Conservation (phyloP, 2,888 invertebrate species). For the Trichopoda pennipes region DNA sequence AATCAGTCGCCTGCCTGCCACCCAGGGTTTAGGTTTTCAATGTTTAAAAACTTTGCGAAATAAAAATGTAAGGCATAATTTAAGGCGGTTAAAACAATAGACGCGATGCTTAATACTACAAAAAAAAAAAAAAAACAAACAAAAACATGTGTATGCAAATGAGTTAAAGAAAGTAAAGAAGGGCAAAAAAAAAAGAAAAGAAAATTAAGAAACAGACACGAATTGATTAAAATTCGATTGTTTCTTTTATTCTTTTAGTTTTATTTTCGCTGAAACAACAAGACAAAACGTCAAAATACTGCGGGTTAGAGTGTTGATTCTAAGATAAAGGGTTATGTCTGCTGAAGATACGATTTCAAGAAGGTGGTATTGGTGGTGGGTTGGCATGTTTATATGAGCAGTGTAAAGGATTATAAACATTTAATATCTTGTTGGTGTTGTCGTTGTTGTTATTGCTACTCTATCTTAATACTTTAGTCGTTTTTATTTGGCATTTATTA, state of each 20-base stretch:
- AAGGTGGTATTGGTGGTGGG: neutral
- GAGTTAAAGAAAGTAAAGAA: conserved; percentile 33
- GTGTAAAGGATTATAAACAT: conserved; percentile 66
- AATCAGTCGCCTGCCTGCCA: conserved; percentile 4
- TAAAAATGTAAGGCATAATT: conserved; percentile 52
- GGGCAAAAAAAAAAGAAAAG: too few species aligned
- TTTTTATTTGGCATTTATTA: conserved; percentile 78
- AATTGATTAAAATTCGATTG: conserved; percentile 81
- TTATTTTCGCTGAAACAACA: conserved; percentile 68
- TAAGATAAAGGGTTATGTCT: conserved; percentile 40
- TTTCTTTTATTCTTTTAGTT: conserved; percentile 76
- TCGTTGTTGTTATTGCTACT: conserved; percentile 29
- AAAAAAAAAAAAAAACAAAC: too few species aligned
- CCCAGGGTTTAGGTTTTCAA: conserved; percentile 12
- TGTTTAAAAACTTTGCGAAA: conserved; percentile 10
- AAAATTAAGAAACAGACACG: conserved; percentile 71
- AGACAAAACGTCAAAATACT: conserved; percentile 44
- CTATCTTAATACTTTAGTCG: conserved; percentile 72
- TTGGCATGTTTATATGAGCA: conserved; percentile 41
- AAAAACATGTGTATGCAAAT: conserved; percentile 70
- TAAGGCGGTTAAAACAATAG: conserved; percentile 65
- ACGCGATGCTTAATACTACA: conserved; percentile 55
- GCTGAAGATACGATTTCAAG: neutral
- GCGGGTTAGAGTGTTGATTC: conserved; percentile 47
- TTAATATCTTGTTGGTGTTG: conserved; percentile 7